Percentiles rank a stretch among this genome's conserved stretches.
These are phyloP conservation scores for Chelonus insularis DNA, from an alignment of 1,140 invertebrate genomes.

Conservation along the genomic window DNA sequence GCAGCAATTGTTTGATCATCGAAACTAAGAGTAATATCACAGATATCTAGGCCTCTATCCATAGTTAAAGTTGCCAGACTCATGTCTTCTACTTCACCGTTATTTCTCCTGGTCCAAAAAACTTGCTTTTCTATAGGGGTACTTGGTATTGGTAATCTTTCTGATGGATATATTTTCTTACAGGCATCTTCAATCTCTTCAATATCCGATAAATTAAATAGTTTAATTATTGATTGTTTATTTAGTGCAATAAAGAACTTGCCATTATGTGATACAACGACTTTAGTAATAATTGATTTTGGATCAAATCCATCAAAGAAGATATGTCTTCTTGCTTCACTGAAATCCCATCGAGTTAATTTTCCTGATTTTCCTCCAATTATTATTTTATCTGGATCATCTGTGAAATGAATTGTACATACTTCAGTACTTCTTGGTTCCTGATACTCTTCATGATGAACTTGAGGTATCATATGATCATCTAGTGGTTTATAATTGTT, in stretches of 20 bases:
- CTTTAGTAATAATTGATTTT: conserved; percentile 43
- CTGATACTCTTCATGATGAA: too few species aligned
- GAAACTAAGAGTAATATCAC: conserved; percentile 45
- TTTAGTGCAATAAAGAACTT: conserved; percentile 49
- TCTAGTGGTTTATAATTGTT: conserved; percentile 37
- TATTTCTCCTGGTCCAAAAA: too few species aligned
- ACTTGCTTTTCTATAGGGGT: conserved; percentile 50
- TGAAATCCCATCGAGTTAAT: conserved; percentile 48
- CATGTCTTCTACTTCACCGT: too few species aligned
- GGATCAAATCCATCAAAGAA: conserved; percentile 41
- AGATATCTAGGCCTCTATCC: conserved; percentile 40
- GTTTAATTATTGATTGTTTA: conserved; percentile 46
- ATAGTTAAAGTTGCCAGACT: conserved; percentile 43
- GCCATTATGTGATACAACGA: conserved; percentile 42
- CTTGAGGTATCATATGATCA: too few species aligned
- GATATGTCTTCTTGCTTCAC: conserved; percentile 34
- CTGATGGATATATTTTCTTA: too few species aligned
- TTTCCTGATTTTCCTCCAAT: conserved; percentile 42
- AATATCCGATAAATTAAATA: conserved; percentile 39
- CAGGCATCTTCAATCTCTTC: conserved; percentile 33
- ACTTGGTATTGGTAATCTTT: too few species aligned
- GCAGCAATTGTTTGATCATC: conserved; percentile 43
- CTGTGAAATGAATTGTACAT: conserved; percentile 44
- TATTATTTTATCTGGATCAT: conserved; percentile 46
- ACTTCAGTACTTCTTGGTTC: conserved; percentile 36